Evolutionary conservation across 37 sponge, comb jelly and placozoan species (phyloP), one percentile per base, ranked within the genome.

Genomic region (Crambe crambe): DNA sequence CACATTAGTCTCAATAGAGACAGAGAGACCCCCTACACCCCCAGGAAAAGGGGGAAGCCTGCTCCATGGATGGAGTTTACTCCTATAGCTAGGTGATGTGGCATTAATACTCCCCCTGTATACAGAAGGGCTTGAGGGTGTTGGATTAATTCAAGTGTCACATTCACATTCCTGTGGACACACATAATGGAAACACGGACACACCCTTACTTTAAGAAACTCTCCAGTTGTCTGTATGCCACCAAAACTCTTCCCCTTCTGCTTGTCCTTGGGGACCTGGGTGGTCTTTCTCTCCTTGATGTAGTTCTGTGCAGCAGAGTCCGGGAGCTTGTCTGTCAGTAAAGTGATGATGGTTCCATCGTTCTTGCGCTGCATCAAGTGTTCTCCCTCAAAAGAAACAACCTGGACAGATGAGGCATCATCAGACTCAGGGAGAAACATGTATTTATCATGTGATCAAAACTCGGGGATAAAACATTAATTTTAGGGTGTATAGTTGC

Each of bases 341-440:
- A 81, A 41, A 30, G 82, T 81, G 9, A 81, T 71, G 35, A 81
- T 61, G 18, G 73, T 59, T 3, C 23, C 15, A 37, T 81, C 73
- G 20, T 81, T 58, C n/a, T 1, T 42, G 15, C 73, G 54, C 62
- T 81, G 70, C 73, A 81, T n/a, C 73, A 81, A 73, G 41, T 68
- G 58, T 30, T 47, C 61, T 6, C 82, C 82, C 25, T 70, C 62
- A 54, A 58, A 81, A 31, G 36, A 25, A 12, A 81, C 73, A 2
- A 81, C 43, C 82, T 81, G 30, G 9, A 57, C n/a, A 60, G 25
- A 22, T 47, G 51, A n/a, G n/a, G n/a, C n/a, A n/a, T n/a, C n/a
- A n/a, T n/a, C n/a, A n/a, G n/a, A n/a, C n/a, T n/a, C n/a, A n/a
- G n/a, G n/a, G n/a, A n/a, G n/a, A n/a, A n/a, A n/a, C n/a, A n/a